phyloP scores from a whole-genome alignment of 35 echinoderm and acorn worm genomes.

The Heliocidaris tuberculata region DNA sequence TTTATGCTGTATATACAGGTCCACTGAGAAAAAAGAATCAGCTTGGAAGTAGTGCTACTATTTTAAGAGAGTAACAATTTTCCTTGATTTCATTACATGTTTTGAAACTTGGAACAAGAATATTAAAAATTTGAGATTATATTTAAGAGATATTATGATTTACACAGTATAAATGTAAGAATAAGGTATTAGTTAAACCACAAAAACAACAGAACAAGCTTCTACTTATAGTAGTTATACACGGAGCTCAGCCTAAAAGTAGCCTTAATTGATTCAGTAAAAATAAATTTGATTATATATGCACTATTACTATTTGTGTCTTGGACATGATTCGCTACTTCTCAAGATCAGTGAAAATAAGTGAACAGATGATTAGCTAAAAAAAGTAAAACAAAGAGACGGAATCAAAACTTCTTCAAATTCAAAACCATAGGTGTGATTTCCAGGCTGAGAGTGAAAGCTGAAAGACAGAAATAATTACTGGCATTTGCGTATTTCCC shows the following conservation, averaged over 20 bases:
- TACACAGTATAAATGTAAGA: neutral
- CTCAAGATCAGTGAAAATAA: neutral
- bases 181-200: neutral
- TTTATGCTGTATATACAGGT: neutral
- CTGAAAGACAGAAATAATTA: slow-evolving; percentile 26
- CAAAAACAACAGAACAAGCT: neutral
- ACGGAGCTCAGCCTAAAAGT: neutral
- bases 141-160: neutral
- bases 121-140: neutral
- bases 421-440: neutral
- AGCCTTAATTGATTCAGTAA: neutral
- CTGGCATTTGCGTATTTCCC: slow-evolving; percentile 38
- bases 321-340: no score
- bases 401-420: neutral
- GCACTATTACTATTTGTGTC: neutral
- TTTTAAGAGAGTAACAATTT: neutral
- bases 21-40: neutral
- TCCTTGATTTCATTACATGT: neutral
- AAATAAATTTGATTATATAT: neutral
- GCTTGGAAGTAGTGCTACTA: no score
- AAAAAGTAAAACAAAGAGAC: neutral
- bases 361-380: neutral
- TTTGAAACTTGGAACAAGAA: no score
- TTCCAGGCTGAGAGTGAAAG: neutral
- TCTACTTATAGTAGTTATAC: neutral